phyloP scores from a whole-genome alignment of 2,888 invertebrate species.

The Oasisia sp. region DNA sequence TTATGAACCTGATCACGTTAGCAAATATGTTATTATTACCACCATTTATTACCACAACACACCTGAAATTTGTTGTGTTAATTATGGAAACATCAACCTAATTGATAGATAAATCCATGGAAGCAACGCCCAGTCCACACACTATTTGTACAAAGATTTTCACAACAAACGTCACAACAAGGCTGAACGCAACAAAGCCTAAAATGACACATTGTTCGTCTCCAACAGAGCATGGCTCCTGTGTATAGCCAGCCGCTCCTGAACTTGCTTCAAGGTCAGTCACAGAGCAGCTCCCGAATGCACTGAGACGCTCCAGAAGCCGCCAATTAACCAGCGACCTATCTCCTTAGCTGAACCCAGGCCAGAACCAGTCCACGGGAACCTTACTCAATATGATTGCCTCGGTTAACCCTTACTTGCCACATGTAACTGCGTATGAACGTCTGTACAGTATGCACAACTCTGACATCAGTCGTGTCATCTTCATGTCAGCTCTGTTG shows the following conservation, averaged over 20 bases:
- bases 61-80: background rate
- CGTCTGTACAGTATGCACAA: background rate
- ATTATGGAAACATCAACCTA: background rate
- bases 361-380: background rate
- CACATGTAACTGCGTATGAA: background rate
- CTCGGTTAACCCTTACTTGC: background rate
- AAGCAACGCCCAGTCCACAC: no score
- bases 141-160: no score
- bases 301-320: background rate
- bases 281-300: background rate
- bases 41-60: background rate
- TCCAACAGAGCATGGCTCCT: background rate
- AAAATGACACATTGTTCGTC: background rate
- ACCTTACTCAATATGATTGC: background rate
- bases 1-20: no score
- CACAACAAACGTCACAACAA: no score
- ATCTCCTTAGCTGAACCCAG: conserved; percentile 11
- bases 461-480: background rate
- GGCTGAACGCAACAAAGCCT: background rate
- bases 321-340: background rate
- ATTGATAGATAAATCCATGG: no score
- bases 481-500: background rate
- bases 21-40: background rate
- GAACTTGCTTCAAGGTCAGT: background rate
- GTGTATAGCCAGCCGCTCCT: background rate